Evolutionary conservation across 37 sponge, comb jelly and placozoan genomes (phyloP).

Genomic region (Geodia barretti): DNA sequence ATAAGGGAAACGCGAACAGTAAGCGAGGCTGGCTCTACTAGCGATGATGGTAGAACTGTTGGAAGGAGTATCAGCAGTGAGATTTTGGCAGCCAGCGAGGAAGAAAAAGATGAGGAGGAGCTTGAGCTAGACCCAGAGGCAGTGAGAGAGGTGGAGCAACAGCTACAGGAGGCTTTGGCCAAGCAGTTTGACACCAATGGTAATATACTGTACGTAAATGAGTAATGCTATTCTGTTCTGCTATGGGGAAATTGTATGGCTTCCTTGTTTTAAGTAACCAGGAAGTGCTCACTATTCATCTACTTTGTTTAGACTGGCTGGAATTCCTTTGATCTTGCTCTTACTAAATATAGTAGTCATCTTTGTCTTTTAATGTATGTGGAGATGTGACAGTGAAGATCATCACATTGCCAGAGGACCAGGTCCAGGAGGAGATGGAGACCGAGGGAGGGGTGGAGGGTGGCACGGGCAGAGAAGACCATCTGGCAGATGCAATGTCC

Average conservation of each 20-base stretch:
- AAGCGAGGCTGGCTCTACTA: not conserved
- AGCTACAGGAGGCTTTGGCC: slow-evolving; percentile 17
- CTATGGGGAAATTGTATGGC: no score
- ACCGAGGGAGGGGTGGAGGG: not conserved
- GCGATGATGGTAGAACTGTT: not conserved
- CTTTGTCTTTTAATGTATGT: not conserved
- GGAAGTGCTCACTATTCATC: no score
- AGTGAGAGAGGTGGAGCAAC: slow-evolving; percentile 17
- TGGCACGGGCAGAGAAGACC: not conserved
- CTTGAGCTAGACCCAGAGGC: slow-evolving; percentile 37
- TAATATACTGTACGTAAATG: no score
- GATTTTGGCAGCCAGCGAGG: not conserved
- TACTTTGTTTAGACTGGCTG: no score
- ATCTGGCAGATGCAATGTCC: not conserved
- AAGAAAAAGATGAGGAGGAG: slow-evolving; percentile 3
- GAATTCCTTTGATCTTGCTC: no score
- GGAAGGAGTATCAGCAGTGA: not conserved
- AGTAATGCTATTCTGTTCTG: no score
- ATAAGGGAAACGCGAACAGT: not conserved
- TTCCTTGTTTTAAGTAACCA: no score
- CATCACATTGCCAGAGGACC: not conserved
- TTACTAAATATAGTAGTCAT: not conserved
- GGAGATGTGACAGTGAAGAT: slow-evolving; percentile 10
- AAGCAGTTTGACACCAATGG: not conserved
- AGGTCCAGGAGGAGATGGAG: not conserved